A percentile compares a stretch with the other conserved stretches of the same genome.
phyloP scores from a whole-genome alignment of 2,113 vertebrate genomes.

The Gobio gobio region DNA sequence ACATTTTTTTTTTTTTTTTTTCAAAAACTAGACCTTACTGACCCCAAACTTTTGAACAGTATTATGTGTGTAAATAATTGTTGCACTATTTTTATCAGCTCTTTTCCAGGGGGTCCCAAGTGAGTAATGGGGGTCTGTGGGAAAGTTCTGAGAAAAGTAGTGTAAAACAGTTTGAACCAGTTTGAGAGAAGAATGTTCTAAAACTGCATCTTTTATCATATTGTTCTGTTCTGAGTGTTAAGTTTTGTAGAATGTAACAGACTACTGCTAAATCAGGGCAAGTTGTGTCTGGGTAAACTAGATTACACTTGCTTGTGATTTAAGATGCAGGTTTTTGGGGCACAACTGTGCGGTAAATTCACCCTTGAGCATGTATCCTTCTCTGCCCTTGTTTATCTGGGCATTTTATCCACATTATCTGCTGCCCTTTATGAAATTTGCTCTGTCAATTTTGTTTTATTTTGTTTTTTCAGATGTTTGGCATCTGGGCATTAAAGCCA shows the following conservation, averaged over 20 bases:
- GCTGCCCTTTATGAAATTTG: slow-evolving; percentile 34
- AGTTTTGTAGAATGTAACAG: background rate
- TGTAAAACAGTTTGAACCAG: background rate
- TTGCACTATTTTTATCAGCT: too few relatives aligned
- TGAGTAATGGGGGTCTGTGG: too few relatives aligned
- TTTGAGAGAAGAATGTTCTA: background rate
- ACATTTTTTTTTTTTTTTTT: too few relatives aligned
- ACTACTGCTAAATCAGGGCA: background rate
- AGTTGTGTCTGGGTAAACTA: background rate
- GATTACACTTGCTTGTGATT: background rate
- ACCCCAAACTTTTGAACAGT: too few relatives aligned
- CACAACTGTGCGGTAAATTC: background rate
- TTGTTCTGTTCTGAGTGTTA: background rate
- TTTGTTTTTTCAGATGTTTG: slow-evolving; percentile 48
- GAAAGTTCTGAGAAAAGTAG: background rate
- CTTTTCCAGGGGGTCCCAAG: too few relatives aligned
- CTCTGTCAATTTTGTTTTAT: slow-evolving; percentile 50
- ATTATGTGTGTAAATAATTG: too few relatives aligned
- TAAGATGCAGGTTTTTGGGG: background rate
- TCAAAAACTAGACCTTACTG: too few relatives aligned
- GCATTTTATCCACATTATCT: slow-evolving; percentile 29
- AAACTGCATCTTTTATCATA: background rate
- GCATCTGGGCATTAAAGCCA: slow-evolving; percentile 51
- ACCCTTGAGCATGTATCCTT: background rate
- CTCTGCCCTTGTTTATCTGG: slow-evolving; percentile 20